phyloP scores from a whole-genome alignment of 2,888 invertebrate genomes.

The Hypselothyrea guttata region DNA sequence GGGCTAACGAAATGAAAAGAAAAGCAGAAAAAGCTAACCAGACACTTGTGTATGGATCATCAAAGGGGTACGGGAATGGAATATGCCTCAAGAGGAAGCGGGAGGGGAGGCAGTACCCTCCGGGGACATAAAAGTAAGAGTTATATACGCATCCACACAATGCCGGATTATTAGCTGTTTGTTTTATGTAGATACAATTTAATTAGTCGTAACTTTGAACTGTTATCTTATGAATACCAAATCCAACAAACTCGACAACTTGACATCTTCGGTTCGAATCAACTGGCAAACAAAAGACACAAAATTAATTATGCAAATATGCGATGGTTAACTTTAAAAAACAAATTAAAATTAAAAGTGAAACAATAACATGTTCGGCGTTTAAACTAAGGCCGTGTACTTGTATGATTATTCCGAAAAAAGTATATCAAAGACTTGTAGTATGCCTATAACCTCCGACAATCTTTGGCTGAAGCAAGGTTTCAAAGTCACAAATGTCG shows the following conservation, averaged over 20 bases:
- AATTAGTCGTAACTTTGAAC: conserved; percentile 63
- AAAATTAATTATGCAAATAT: conserved; percentile 56
- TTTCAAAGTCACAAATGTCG: conserved; percentile 1
- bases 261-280: conserved; percentile 35
- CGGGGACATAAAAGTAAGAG: conserved; percentile 37
- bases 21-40: conserved; percentile 27
- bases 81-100: conserved; percentile 1
- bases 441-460: not conserved
- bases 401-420: conserved; percentile 8
- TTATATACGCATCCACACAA: conserved; percentile 50
- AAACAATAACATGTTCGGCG: conserved; percentile 6
- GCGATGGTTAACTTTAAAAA: conserved; percentile 2
- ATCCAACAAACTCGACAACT: conserved; percentile 1
- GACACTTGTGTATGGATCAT: too few relatives aligned
- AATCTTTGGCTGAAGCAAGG: conserved; percentile 9
- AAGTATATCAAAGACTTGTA: not conserved
- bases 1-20: conserved; percentile 46
- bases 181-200: conserved; percentile 50
- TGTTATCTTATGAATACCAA: conserved; percentile 64
- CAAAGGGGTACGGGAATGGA: too few relatives aligned
- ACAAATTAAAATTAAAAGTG: not conserved
- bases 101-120: conserved; percentile 8
- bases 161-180: conserved; percentile 53
- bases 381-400: not conserved
- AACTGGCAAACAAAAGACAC: conserved; percentile 39